These are phyloP conservation scores for Micrasema minimum DNA, from an alignment of 1,140 invertebrate species.

Conservation along the genomic window DNA sequence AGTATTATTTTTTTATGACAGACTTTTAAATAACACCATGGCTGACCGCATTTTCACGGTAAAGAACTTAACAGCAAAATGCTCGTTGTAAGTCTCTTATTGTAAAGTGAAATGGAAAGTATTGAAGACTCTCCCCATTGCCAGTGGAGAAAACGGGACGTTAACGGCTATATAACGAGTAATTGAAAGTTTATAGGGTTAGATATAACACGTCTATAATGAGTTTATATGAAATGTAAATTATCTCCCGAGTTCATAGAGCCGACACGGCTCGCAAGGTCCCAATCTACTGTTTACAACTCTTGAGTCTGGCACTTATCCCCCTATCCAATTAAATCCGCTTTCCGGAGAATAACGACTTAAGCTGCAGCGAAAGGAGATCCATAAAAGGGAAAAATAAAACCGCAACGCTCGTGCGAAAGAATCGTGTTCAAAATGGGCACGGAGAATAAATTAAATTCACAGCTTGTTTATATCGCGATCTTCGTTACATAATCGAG, in stretches of 20 bases:
- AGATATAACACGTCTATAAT: slow-evolving; percentile 19
- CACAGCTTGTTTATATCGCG: neutral
- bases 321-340: slow-evolving; percentile 37
- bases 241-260: slow-evolving; percentile 31
- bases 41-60: too few relatives aligned
- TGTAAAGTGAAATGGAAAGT: too few relatives aligned
- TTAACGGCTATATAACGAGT: too few relatives aligned
- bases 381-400: neutral
- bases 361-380: slow-evolving; percentile 1
- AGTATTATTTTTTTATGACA: too few relatives aligned
- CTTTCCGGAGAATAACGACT: slow-evolving; percentile 27
- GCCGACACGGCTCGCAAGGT: slow-evolving; percentile 6
- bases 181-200: neutral
- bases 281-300: slow-evolving; percentile 42
- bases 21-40: too few relatives aligned
- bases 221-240: slow-evolving; percentile 44
- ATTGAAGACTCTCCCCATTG: too few relatives aligned
- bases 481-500: slow-evolving; percentile 7
- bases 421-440: neutral
- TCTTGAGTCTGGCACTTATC: slow-evolving; percentile 44
- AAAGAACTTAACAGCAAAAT: too few relatives aligned
- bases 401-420: neutral
- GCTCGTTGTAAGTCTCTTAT: too few relatives aligned
- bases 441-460: slow-evolving; percentile 8
- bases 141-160: too few relatives aligned